A percentile compares a stretch with the other conserved stretches of the same genome.
These are phyloP conservation scores for Cherax destructor DNA, from an alignment of 1,140 invertebrate species.

Conservation along the genomic window DNA sequence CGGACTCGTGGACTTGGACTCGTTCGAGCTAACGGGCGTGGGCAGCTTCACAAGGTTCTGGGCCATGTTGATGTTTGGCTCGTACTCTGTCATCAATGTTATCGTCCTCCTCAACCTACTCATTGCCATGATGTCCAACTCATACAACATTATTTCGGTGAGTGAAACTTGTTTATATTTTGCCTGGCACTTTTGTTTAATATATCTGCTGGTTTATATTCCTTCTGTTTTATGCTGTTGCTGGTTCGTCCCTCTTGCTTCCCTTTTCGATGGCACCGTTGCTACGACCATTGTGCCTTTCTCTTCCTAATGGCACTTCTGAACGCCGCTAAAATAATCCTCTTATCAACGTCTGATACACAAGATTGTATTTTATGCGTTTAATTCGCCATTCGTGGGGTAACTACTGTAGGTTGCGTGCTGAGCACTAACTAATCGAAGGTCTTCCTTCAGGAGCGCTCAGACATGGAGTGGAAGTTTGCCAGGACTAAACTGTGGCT, in stretches of 20 bases:
- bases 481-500: slow-evolving; percentile 93
- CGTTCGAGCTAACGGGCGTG: slow-evolving; percentile 89
- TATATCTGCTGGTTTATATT: neutral
- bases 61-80: slow-evolving; percentile 92
- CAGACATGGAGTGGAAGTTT: slow-evolving; percentile 95
- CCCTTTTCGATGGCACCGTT: neutral
- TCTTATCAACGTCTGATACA: too few relatives aligned
- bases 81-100: slow-evolving; percentile 93
- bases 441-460: slow-evolving; percentile 81
- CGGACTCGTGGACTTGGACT: slow-evolving; percentile 90
- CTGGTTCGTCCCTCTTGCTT: neutral
- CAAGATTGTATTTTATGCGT: too few relatives aligned
- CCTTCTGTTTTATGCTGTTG: slow-evolving; percentile 6
- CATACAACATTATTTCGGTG: slow-evolving; percentile 94
- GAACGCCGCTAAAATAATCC: too few relatives aligned
- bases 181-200: too few relatives aligned
- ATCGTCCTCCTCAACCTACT: slow-evolving; percentile 95
- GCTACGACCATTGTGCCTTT: too few relatives aligned
- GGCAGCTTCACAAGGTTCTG: slow-evolving; percentile 92
- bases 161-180: slow-evolving; percentile 73
- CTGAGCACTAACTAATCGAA: neutral
- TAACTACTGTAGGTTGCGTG: too few relatives aligned
- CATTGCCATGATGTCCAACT: slow-evolving; percentile 98
- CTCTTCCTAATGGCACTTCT: too few relatives aligned
- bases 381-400: too few relatives aligned